Evolutionary conservation across 2,888 invertebrate genomes (phyloP).

Genomic region (Gasteruption jaculator): DNA sequence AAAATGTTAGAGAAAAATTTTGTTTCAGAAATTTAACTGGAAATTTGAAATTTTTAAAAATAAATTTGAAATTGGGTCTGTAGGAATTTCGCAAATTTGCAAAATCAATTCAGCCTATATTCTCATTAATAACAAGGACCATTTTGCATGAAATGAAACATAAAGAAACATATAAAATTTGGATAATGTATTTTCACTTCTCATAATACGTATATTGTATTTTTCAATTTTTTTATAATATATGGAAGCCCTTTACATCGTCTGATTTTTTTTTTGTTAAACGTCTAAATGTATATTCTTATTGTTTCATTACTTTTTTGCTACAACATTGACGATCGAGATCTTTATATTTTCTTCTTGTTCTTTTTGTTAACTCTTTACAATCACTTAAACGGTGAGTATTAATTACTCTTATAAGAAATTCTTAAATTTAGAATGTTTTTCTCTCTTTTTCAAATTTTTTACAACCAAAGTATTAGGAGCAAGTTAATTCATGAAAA

Average conservation of each 20-base stretch:
- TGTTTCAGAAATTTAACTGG: no score
- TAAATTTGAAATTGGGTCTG: no score
- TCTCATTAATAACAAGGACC: no score
- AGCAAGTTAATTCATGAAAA: no score
- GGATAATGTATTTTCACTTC: constrained; percentile 32
- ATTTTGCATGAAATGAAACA: constrained; percentile 5
- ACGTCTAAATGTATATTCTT: constrained; percentile 32
- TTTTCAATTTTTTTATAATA: constrained; percentile 36
- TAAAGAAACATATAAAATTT: constrained; percentile 30
- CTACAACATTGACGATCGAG: constrained; percentile 31
- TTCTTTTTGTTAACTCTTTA: background rate
- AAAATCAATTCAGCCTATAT: no score
- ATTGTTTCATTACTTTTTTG: constrained; percentile 21
- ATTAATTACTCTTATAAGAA: no score
- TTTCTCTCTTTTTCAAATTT: no score
- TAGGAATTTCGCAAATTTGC: no score
- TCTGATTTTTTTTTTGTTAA: constrained; percentile 26
- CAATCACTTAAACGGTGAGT: constrained; percentile 18
- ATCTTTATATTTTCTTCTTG: constrained; percentile 18
- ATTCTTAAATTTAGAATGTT: no score
- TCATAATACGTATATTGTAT: constrained; percentile 26
- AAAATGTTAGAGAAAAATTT: constrained; percentile 36
- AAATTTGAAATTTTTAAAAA: no score
- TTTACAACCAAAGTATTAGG: no score
- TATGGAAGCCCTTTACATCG: constrained; percentile 44